Conservation (phyloP, 2,888 invertebrate genomes). For the Halocaridina rubra region DNA sequence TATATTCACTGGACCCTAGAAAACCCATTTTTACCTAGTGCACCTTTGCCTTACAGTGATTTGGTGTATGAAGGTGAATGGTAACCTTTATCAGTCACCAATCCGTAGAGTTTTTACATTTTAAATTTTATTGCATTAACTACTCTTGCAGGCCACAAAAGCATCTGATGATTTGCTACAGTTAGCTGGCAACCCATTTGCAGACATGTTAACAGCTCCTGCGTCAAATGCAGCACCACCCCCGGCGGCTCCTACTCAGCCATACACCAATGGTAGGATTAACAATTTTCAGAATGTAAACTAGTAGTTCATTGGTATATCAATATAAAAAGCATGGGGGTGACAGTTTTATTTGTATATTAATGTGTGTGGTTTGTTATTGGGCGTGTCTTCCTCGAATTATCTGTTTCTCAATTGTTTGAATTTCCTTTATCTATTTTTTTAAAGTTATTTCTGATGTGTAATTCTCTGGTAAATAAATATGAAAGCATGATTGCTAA, state of each 20-base stretch:
- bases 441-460: conserved; percentile 54
- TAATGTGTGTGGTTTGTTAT: neutral
- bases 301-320: no score
- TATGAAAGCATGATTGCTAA: no score
- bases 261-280: conserved; percentile 71
- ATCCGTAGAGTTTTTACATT: no score
- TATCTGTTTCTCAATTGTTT: conserved; percentile 51
- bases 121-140: no score
- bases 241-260: conserved; percentile 68
- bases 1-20: no score
- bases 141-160: conserved; percentile 71
- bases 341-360: neutral
- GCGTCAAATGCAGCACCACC: conserved; percentile 74
- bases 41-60: no score
- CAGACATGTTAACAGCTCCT: conserved; percentile 69
- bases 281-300: neutral
- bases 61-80: no score
- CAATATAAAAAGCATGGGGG: no score
- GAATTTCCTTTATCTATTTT: conserved; percentile 50
- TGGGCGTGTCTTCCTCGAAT: no score
- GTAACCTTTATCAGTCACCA: no score
- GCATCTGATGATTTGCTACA: conserved; percentile 91
- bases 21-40: no score
- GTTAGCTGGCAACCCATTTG: conserved; percentile 87
- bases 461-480: no score